These are phyloP conservation scores for Falcunculus frontatus DNA, from an alignment of 2,113 vertebrate species.

Conservation along the genomic window DNA sequence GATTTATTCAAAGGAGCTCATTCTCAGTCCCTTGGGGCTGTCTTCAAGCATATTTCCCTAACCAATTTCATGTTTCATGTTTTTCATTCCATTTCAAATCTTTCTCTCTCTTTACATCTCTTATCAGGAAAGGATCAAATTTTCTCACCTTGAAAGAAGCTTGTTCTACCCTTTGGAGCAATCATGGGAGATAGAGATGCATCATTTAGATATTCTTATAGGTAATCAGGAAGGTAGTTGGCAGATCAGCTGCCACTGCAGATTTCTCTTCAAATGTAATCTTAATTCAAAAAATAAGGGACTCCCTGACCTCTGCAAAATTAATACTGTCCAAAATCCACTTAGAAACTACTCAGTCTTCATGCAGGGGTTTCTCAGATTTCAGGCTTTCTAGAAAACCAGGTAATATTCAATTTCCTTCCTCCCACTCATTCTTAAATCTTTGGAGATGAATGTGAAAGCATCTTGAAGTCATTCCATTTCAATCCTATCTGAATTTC, in stretches of 20 bases:
- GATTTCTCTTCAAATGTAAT: not conserved
- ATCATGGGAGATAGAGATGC: not conserved
- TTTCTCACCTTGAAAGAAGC: slow-evolving; percentile 27
- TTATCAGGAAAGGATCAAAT: not conserved
- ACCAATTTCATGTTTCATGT: not conserved
- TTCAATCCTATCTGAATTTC: not conserved
- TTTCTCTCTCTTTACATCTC: not conserved
- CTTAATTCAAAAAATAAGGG: not conserved
- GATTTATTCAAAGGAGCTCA: slow-evolving; percentile 37
- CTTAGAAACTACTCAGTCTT: not conserved
- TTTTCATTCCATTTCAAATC: not conserved
- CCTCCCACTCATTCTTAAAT: not conserved
- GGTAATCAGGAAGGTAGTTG: slow-evolving; percentile 27
- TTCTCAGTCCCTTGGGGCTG: not conserved
- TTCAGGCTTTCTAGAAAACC: not conserved
- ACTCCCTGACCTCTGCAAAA: not conserved
- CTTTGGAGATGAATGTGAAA: not conserved
- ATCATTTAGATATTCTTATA: slow-evolving; percentile 9
- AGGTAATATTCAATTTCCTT: not conserved
- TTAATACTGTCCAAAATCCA: not conserved
- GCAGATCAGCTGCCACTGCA: not conserved
- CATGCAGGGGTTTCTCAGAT: not conserved
- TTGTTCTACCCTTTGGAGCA: not conserved
- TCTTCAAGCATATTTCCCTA: not conserved
- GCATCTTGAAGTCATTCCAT: not conserved